Evolutionary conservation across 2,113 vertebrate species (phyloP), one percentile per base, ranked within the genome.

Genomic region (Trematomus loennbergii): DNA sequence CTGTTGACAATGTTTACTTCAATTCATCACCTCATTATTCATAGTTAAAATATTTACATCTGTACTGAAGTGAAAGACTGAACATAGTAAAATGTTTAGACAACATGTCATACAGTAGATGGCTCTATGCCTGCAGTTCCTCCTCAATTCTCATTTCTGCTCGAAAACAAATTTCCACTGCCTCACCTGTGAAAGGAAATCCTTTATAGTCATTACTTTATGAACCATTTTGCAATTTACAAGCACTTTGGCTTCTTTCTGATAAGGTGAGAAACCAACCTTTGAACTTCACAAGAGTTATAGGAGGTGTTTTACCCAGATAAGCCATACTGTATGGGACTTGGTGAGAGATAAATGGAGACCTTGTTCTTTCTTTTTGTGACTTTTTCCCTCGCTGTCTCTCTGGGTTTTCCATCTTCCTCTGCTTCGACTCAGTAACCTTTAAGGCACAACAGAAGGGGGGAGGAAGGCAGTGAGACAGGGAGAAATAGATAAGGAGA

Each of bases 391-490:
- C 66, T 68, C 1, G 9, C 78, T 29, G 72, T 87, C 81, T 70
- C 72, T 58, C 16, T 74, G 63, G 84, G 70, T 81, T 84, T 75
- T 91, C 87, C 84, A 88, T 91, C 87, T 92, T 88, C 61, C 78
- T 76, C 81, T 53, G 72, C 60, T 65, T 85, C 36, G n/a, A 84
- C 84, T 85, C 72, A 3, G 81, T 89, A 87, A 86, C 82, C 69
- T 89, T 87, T 89, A 86, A 86, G 81, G 53, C 61, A 75, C 78
- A 52, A 53, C 58, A 36, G n/a, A n/a, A 12, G 46, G 36, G 49
- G 25, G 57, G 1, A 20, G n/a, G 5, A 12, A 18, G 71, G 22
- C 54, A 25, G 74, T 13, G 17, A 43, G 48, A 43, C 11, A 2
- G 43, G 59, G 20, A 50, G 29, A 20, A n/a, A 22, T 3, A 25